A percentile compares a stretch with the other conserved stretches of the same genome.
phyloP scores from a whole-genome alignment of 2,888 invertebrate species.

The Lumbricus terrestris region DNA sequence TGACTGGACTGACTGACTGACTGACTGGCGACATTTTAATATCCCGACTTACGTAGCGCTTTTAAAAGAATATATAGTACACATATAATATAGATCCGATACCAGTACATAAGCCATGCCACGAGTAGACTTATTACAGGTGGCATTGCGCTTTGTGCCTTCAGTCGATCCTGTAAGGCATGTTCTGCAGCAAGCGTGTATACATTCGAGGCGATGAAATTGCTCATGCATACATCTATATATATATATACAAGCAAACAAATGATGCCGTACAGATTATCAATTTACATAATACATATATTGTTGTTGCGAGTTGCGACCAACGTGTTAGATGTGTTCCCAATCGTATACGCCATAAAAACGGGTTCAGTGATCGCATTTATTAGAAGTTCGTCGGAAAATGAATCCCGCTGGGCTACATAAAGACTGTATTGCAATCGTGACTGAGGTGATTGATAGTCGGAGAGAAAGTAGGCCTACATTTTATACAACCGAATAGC shows the following conservation, averaged over 20 bases:
- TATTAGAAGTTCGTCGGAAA: neutral
- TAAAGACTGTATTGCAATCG: neutral
- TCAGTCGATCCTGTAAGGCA: neutral
- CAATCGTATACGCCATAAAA: neutral
- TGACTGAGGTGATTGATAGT: neutral
- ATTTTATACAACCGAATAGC: neutral
- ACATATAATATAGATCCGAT: too few relatives aligned
- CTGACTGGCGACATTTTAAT: too few relatives aligned
- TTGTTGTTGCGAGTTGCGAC: too few relatives aligned
- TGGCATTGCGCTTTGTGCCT: too few relatives aligned
- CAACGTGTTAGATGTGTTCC: neutral
- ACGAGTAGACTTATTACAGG: too few relatives aligned
- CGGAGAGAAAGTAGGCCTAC: neutral
- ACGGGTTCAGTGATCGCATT: neutral
- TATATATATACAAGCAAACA: neutral
- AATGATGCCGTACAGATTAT: neutral
- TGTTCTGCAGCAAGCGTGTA: neutral
- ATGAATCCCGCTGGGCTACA: neutral
- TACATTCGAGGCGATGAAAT: neutral
- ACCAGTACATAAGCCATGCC: too few relatives aligned
- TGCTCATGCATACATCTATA: too few relatives aligned
- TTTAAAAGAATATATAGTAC: too few relatives aligned
- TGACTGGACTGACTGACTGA: too few relatives aligned
- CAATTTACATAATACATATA: neutral
- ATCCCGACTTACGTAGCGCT: too few relatives aligned